A percentile compares a stretch with the other conserved stretches of the same genome.
Conservation (phyloP, 2,888 invertebrate species). For the Dolichopus griseipennis region DNA sequence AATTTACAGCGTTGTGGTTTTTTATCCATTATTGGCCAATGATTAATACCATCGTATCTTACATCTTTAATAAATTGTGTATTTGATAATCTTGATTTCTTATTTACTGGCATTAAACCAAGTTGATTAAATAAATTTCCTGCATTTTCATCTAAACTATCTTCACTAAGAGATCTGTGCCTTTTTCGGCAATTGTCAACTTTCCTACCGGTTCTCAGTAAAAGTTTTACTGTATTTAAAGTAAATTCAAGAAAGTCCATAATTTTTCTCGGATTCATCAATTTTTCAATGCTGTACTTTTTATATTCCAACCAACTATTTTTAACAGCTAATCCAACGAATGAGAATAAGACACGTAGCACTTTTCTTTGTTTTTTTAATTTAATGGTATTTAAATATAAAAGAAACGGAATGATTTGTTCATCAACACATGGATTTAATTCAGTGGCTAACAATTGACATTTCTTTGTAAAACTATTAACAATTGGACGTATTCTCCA, state of each 20-base stretch:
- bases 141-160: background rate
- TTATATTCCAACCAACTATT: conserved; percentile 11
- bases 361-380: conserved; percentile 8
- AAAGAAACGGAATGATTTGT: conserved; percentile 8
- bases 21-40: conserved; percentile 9
- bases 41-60: conserved; percentile 4
- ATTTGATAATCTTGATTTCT: background rate
- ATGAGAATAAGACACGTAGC: conserved; percentile 8
- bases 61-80: background rate
- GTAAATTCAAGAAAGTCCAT: conserved; percentile 8
- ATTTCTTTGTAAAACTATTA: conserved; percentile 8
- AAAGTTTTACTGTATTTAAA: conserved; percentile 7
- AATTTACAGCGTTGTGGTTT: conserved; percentile 12
- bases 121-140: background rate
- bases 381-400: conserved; percentile 9
- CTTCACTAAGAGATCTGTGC: background rate
- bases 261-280: background rate
- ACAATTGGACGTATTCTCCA: conserved; percentile 9
- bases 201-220: background rate
- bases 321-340: conserved; percentile 9
- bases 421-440: conserved; percentile 1
- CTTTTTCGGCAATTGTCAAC: background rate
- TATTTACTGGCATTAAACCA: background rate
- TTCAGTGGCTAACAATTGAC: conserved; percentile 1
- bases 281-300: background rate